These are phyloP conservation scores for Synergus itoensis DNA, from an alignment of 2,888 invertebrate species.

Conservation along the genomic window DNA sequence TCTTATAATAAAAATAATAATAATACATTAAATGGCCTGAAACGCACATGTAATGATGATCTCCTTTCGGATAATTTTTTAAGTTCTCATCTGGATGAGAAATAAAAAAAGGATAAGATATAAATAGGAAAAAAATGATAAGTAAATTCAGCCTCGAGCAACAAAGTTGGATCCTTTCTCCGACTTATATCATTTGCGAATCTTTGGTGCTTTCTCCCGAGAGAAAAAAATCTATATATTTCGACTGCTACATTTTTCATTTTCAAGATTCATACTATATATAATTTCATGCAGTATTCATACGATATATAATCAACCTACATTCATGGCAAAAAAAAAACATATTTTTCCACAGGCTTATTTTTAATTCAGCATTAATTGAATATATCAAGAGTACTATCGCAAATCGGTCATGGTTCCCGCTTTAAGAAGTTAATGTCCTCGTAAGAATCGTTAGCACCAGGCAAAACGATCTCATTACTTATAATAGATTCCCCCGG, in stretches of 20 bases:
- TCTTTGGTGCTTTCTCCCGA: slow-evolving; percentile 18
- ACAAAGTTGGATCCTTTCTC: slow-evolving; percentile 18
- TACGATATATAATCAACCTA: no score
- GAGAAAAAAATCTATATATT: neutral
- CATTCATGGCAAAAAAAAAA: no score
- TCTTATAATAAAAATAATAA: no score
- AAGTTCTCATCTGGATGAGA: neutral
- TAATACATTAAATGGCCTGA: no score
- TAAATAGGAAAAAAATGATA: neutral
- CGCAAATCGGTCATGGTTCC: slow-evolving; percentile 37
- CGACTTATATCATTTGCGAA: neutral
- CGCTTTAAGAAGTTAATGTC: slow-evolving; percentile 32
- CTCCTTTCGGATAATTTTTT: no score
- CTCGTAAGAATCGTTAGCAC: slow-evolving; percentile 13
- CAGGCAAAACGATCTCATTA: slow-evolving; percentile 13
- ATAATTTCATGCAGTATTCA: no score
- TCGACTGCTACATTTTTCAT: neutral
- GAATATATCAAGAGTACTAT: slow-evolving; percentile 9
- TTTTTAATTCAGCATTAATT: slow-evolving; percentile 2
- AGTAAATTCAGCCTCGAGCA: slow-evolving; percentile 8
- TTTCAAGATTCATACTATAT: no score
- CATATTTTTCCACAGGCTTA: neutral
- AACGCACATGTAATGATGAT: no score
- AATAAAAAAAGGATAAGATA: neutral
- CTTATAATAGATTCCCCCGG: neutral